Conservation (phyloP, 2,113 vertebrate species). For the Ptilonorhynchus violaceus region DNA sequence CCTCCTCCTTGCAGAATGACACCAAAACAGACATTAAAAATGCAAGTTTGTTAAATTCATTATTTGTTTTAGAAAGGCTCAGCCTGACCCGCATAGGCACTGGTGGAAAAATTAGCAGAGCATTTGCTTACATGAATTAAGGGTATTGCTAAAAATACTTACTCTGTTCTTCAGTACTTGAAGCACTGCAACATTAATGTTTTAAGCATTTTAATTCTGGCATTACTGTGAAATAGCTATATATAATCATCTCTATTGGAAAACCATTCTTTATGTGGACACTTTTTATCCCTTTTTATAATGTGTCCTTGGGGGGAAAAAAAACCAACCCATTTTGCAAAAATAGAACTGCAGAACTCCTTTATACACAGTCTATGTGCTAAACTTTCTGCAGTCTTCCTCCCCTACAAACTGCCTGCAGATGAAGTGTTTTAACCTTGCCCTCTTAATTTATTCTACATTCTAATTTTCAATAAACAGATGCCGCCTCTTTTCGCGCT, state of each 20-base stretch:
- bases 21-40: neutral
- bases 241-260: neutral
- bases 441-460: conserved; percentile 57
- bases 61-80: neutral
- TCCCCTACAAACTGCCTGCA: conserved; percentile 17
- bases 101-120: neutral
- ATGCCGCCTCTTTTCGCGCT: conserved; percentile 51
- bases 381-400: conserved; percentile 20
- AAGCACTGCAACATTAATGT: neutral
- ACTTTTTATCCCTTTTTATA: neutral
- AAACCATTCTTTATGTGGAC: neutral
- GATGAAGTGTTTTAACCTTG: conserved; percentile 52
- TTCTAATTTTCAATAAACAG: conserved; percentile 62
- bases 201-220: neutral
- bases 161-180: neutral
- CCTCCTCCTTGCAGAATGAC: neutral
- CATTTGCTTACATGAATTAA: neutral
- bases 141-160: neutral
- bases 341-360: neutral
- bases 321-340: neutral
- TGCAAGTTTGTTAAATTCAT: neutral
- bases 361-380: neutral
- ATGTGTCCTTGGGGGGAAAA: rapidly evolving
- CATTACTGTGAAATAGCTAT: neutral
- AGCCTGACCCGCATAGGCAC: neutral